These are phyloP conservation scores for Emydocephalus ijimae DNA, from an alignment of 2,113 vertebrate species.

Conservation along the genomic window DNA sequence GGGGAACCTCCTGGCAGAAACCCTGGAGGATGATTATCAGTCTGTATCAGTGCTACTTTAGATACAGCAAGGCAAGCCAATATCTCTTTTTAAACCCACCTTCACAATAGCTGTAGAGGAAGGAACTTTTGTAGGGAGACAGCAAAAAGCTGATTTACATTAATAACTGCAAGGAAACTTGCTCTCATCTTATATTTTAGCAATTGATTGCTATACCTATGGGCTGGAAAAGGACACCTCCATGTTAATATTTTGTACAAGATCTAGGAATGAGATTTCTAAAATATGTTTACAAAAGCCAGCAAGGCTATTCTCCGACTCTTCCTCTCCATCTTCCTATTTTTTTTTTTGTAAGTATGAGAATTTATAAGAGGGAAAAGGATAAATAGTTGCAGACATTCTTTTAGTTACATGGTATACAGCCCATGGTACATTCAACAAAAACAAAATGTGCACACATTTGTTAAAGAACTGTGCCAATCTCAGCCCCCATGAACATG, in stretches of 20 bases:
- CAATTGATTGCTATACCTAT: not conserved
- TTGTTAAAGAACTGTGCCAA: not conserved
- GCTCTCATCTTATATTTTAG: not conserved
- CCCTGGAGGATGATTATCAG: not conserved
- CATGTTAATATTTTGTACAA: not conserved
- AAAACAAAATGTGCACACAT: not conserved
- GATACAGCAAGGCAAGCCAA: not conserved
- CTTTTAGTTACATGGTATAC: not conserved
- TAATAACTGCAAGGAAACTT: not conserved
- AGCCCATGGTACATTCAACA: not conserved
- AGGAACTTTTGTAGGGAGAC: not conserved
- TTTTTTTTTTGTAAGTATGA: not conserved
- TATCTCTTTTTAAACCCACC: not conserved
- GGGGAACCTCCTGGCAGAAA: not conserved
- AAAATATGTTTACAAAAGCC: not conserved
- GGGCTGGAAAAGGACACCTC: not conserved
- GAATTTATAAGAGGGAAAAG: not conserved
- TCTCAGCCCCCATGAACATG: not conserved
- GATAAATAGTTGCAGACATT: not conserved
- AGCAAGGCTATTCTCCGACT: not conserved
- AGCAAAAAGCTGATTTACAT: not conserved
- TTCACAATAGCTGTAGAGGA: not conserved
- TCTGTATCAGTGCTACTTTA: not conserved
- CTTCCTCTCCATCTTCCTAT: not conserved
- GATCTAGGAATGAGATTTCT: not conserved